Evolutionary conservation across 2,797 vertebrate genomes (phyloP).

Genomic region (Falco berigora): DNA sequence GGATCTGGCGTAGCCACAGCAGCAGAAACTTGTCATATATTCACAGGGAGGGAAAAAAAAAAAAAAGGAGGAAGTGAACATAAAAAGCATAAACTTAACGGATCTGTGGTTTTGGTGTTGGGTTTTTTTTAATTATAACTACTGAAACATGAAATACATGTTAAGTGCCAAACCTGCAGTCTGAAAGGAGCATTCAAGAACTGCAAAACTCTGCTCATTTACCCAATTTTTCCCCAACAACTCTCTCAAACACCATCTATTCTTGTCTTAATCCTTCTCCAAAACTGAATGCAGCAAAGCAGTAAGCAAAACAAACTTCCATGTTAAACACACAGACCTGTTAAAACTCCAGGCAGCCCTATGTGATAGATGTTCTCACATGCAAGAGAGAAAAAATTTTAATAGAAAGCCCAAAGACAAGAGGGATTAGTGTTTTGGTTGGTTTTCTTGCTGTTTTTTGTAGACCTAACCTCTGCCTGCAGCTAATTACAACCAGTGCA

Average conservation of each 20-base stretch:
- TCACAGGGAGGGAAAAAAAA: neutral
- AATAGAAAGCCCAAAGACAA: neutral
- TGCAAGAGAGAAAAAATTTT: neutral
- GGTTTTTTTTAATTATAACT: neutral
- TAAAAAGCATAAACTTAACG: neutral
- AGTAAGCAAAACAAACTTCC: neutral
- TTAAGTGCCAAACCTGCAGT: neutral
- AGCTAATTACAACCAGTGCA: too few species aligned
- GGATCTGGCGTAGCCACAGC: neutral
- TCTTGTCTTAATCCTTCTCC: neutral
- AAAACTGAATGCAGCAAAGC: neutral
- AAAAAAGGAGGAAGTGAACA: neutral
- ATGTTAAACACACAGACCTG: neutral
- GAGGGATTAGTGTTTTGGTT: neutral
- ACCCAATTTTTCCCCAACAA: rapidly evolving
- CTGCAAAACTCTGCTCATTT: neutral
- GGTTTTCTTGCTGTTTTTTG: neutral
- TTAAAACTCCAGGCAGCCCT: neutral
- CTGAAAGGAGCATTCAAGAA: neutral
- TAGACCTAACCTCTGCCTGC: neutral
- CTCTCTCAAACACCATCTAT: neutral
- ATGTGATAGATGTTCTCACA: neutral
- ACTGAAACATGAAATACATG: neutral
- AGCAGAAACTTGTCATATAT: neutral
- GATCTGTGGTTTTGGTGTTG: neutral